Evolutionary conservation across 2,888 invertebrate species (phyloP), one percentile per base, ranked within the genome.

Genomic region (Parochlus steinenii): DNA sequence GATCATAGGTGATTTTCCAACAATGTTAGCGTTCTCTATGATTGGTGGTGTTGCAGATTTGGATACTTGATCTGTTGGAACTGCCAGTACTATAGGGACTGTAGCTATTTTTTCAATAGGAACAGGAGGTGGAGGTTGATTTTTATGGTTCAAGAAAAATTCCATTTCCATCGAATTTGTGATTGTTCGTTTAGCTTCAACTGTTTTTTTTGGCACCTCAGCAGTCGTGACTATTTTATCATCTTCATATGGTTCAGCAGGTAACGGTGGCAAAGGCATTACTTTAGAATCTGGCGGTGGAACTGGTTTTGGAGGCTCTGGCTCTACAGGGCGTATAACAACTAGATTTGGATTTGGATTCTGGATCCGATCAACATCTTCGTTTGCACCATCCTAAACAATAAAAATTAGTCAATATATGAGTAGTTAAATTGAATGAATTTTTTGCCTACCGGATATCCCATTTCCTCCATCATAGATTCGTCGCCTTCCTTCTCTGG

Each of bases 81-180:
- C 12, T 26, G 26, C 11, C 12, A n/a, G 8, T n/a, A 26, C 5
- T 20, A 11, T 6, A 31, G 25, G 25, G 12, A 27, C 27, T 7
- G 27, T 8, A 7, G 11, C 14, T 6, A n/a, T 16, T 15, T 6
- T 17, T 14, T 29, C 4, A 29, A 14, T 10, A 6, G 17, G n/a
- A 6, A 4, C 15, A 12, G 31, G 31, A 10, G 36, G 36, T 18
- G 29, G 30, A 16, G 36, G 36, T 18, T n/a, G n/a, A n/a, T n/a
- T n/a, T 36, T 36, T 15, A 16, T 6, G 4, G 28, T 22, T 19
- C 22, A 28, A 14, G 12, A 18, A 5, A 33, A 8, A 12, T 30
- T 17, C 27, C 14, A 22, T 23, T 16, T 10, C 19, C 27, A 15
- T 25, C 14, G 5, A 33, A 26, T 26, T 18, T 24, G 6, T 33